Conservation (phyloP, 2,113 vertebrate genomes). For the Catharus fuscescens region DNA sequence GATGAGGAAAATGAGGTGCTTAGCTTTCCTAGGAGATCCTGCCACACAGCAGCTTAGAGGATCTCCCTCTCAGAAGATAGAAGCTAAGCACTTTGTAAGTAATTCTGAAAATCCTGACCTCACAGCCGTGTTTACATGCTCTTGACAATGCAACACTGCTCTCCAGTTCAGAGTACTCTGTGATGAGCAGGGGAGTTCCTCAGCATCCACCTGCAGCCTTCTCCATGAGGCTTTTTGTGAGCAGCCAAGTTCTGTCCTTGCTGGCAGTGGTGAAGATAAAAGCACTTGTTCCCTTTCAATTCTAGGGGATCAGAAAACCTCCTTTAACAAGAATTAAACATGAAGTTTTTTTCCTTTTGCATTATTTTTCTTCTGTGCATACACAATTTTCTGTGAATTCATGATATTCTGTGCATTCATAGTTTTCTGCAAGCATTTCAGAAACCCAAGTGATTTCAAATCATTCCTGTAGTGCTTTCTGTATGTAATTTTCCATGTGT, state of each 20-base stretch:
- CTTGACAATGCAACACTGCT: background rate
- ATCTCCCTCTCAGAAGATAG: background rate
- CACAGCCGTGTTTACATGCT: accelerated
- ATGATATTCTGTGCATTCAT: background rate
- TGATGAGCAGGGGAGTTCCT: constrained; percentile 2
- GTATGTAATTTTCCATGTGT: background rate
- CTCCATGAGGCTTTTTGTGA: background rate
- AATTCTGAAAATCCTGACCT: background rate
- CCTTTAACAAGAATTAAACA: background rate
- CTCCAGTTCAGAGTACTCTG: background rate
- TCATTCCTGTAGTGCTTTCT: background rate
- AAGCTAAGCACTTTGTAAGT: background rate
- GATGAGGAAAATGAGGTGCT: background rate
- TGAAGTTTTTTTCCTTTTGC: background rate
- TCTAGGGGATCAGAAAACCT: background rate
- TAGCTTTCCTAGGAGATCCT: background rate
- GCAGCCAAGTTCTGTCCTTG: background rate
- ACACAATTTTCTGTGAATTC: background rate
- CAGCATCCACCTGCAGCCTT: background rate
- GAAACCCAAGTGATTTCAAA: background rate
- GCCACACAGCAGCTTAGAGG: accelerated
- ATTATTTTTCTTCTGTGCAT: background rate
- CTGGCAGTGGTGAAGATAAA: background rate
- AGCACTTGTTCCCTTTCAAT: background rate
- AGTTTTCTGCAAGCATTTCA: background rate